Evolutionary conservation across 2,888 invertebrate species (phyloP).

Genomic region (Baccha elongata): DNA sequence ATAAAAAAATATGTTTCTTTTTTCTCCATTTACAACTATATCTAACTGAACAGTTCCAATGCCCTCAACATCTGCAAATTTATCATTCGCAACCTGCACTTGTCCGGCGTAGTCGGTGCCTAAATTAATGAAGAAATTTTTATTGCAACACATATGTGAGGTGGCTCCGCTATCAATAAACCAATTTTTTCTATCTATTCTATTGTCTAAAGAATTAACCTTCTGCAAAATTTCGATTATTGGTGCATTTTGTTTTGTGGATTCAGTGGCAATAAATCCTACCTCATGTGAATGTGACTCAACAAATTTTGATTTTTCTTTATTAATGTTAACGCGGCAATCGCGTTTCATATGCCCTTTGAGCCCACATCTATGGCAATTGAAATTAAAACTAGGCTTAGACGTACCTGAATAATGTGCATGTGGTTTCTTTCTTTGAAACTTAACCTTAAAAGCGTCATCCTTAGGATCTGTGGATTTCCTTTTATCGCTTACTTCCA

Average conservation of each 20-base stretch:
- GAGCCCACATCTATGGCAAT: conserved; percentile 4
- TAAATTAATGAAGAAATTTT: no score
- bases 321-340: conserved; percentile 1
- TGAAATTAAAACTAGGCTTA: conserved; percentile 24
- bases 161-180: conserved; percentile 35
- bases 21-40: no score
- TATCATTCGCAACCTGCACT: not conserved
- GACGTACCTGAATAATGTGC: conserved; percentile 5
- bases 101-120: not conserved
- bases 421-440: no score
- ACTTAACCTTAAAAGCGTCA: no score
- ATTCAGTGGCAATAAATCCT: not conserved
- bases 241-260: no score
- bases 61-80: not conserved
- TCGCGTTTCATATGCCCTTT: conserved; percentile 16
- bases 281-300: not conserved
- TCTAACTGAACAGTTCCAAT: not conserved
- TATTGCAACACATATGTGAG: conserved; percentile 16
- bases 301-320: conserved; percentile 5
- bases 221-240: conserved; percentile 9
- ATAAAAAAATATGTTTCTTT: not conserved
- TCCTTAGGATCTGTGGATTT: no score
- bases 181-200: conserved; percentile 15
- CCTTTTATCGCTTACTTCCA: not conserved
- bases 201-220: not conserved